Evolutionary conservation across 2,113 vertebrate species (phyloP), one percentile per base, ranked within the genome.

Genomic region (Phylloscopus trochiloides): DNA sequence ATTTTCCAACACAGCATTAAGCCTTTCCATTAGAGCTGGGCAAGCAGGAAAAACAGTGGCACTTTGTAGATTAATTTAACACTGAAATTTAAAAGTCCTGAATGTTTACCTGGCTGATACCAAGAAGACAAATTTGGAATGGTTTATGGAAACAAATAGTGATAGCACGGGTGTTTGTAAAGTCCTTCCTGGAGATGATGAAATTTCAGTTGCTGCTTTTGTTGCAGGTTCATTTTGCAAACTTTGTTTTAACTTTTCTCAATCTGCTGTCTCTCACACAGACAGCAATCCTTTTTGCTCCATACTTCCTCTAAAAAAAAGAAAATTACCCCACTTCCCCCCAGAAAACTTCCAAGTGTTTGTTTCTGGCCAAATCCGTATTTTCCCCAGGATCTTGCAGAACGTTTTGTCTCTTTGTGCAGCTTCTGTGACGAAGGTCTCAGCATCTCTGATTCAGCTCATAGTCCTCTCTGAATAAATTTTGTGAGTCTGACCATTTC

Each of bases 1-100:
- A 75, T 96, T 96, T 96, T 91, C 76, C 72, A 96, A 24, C 20
- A 70, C 4, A 36, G 25, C n/a, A 58, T 65, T 81, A 95, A 96
- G 58, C 7, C 21, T 95, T 88, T 84, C 91, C 31, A 71, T 86
- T 95, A 94, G 50, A 31, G 32, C 84, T 54, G 52, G 55, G 40
- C 47, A 54, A 62, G 57, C 43, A 65, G 47, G n/a, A 52, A 92
- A 47, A 86, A 38, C 6, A 2, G 19, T 61, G 26, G 24, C 11
- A 12, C 77, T 86, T 90, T 73, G 32, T 76, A 54, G 25, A 25
- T 59, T 74, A 77, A 74, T 75, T 93, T 86, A 83, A 71, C 54
- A 77, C 8, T 63, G n/a, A 54, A 73, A 65, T 79, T 66, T 54
- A 45, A 26, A 82, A 66, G 47, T 54, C 17, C 6, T 82, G 24